Base-by-base conservation (phyloP, 2,888 invertebrate species). In the Lapara coniferarum region DNA sequence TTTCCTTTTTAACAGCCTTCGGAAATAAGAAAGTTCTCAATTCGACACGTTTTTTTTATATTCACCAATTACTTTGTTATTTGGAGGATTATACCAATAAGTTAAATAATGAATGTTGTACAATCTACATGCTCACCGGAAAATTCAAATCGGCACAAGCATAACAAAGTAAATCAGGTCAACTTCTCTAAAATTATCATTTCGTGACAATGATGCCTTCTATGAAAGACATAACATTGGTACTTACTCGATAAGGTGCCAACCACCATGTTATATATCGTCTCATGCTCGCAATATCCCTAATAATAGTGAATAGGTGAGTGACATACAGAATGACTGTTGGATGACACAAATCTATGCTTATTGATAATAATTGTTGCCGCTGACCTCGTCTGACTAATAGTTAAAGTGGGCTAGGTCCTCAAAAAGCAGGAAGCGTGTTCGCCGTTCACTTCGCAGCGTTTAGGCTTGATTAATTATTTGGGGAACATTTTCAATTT, bases 301-400 rank as follows among this genome's bases (percentile, higher is more conserved):
- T 58, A 58, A 14, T 30, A 58, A 37, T 58, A 2, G 0, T 14
- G 37, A 14, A 5, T 13, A 58, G 3, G 37, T 13, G 25, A 25
- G 25, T 25, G 25, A 25, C 25, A 25, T 25, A 25, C 44, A 14
- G 16, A 37, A 10, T 16, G 56, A 19, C 12, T 16, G 16, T 46
- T 59, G 44, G n/a, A 16, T 44, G 59, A 44, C 59, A 59, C 59
- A 59, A 59, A 59, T 59, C 59, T 59, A 59, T 59, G 59, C 44
- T 59, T 63, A 46, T 63, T 63, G 59, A 19, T 16, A 46, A 19
- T 63, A 46, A 63, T 63, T 63, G 59, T 63, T 12, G 12, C 16
- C 13, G 46, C 16, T 46, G 59, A 46, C 59, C 59, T 46, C 59
- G 59, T 46, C 10, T 12, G 8, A 16, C 16, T 46, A 63, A 63